These are phyloP conservation scores for Macrostomum cliftonense DNA, from an alignment of 2,888 invertebrate genomes.

Conservation along the genomic window DNA sequence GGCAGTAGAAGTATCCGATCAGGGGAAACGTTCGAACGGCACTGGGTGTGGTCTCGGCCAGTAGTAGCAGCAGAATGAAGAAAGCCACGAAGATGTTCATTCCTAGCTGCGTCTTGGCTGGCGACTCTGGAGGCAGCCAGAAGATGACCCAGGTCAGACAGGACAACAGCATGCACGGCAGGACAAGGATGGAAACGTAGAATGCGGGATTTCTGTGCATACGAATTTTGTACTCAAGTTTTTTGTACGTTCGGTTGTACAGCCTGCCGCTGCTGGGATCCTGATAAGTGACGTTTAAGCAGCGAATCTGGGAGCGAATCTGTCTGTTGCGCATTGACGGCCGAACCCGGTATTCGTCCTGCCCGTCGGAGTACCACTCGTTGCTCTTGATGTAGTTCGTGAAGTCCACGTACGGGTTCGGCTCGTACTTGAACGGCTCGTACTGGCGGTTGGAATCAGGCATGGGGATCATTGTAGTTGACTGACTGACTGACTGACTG, in stretches of 20 bases:
- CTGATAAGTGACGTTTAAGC: no score
- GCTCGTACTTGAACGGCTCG: background rate
- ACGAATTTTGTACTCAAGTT: conserved; percentile 5
- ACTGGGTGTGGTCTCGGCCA: conserved; percentile 34
- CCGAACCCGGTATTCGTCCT: no score
- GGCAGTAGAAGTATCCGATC: conserved; percentile 12
- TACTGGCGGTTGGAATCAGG: background rate
- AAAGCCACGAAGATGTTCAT: conserved; percentile 37
- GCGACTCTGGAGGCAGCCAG: conserved; percentile 40
- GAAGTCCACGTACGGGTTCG: conserved; percentile 10
- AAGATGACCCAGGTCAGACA: conserved; percentile 36
- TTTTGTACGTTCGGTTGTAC: background rate
- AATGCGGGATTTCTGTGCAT: conserved; percentile 16
- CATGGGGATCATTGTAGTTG: no score
- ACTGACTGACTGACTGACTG: no score
- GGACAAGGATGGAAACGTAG: conserved; percentile 35
- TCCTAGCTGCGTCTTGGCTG: conserved; percentile 35
- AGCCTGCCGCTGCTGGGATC: no score
- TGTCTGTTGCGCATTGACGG: no score
- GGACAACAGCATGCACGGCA: conserved; percentile 37
- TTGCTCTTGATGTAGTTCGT: conserved; percentile 8
- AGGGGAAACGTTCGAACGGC: conserved; percentile 17
- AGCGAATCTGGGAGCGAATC: no score
- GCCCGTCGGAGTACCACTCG: conserved; percentile 3
- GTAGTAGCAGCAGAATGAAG: conserved; percentile 32